These are phyloP conservation scores for Eupithecia subfuscata DNA, from an alignment of 2,888 invertebrate species.

Conservation along the genomic window DNA sequence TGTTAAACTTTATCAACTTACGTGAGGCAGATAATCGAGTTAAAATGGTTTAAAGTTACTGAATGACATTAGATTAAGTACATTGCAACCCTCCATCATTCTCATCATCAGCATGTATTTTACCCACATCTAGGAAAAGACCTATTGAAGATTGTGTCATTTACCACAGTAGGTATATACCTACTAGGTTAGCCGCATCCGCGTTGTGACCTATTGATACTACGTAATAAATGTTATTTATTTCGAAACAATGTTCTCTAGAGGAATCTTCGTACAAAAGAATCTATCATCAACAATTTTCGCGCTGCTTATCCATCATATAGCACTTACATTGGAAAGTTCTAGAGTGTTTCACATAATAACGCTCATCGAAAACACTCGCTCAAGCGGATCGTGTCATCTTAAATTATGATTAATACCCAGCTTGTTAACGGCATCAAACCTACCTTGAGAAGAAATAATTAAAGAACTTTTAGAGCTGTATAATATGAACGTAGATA, in stretches of 20 bases:
- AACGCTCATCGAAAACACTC: conserved; percentile 76
- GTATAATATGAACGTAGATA: background rate
- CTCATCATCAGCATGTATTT: no score
- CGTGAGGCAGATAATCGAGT: no score
- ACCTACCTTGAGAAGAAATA: background rate
- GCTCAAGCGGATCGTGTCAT: conserved; percentile 66
- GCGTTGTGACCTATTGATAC: background rate
- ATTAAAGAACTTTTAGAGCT: background rate
- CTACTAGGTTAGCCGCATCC: no score
- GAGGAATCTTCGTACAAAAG: conserved; percentile 12
- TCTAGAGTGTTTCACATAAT: conserved; percentile 68
- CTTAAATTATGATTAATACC: conserved; percentile 61
- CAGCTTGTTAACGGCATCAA: background rate
- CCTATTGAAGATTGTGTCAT: no score
- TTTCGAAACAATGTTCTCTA: background rate
- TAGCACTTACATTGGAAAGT: conserved; percentile 49
- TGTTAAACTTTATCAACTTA: background rate
- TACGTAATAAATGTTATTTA: background rate
- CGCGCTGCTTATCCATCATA: conserved; percentile 58
- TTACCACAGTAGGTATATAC: background rate
- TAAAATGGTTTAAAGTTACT: no score
- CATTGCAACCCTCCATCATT: no score
- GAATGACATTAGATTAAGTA: no score
- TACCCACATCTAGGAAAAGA: no score
- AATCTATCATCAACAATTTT: conserved; percentile 54